phyloP scores from a whole-genome alignment of 2,888 invertebrate species.

The Mongoloraphidia duomilia region DNA sequence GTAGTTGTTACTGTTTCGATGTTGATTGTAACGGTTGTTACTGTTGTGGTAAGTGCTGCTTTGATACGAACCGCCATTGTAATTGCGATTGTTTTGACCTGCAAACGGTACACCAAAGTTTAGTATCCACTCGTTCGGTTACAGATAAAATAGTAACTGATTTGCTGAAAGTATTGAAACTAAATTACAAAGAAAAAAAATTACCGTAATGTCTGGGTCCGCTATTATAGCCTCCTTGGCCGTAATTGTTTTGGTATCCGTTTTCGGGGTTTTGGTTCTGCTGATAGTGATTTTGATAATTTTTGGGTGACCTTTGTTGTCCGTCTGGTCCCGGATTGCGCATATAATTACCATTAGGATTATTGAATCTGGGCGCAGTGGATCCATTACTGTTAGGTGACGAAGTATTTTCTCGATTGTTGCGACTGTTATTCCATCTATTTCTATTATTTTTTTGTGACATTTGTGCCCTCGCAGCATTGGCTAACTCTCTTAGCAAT shows the following conservation, averaged over 20 bases:
- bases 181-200: conserved; percentile 22
- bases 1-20: conserved; percentile 9
- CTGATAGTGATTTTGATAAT: conserved; percentile 31
- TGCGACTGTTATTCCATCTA: conserved; percentile 45
- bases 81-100: too few species aligned
- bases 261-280: conserved; percentile 24
- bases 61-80: conserved; percentile 10
- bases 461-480: conserved; percentile 32
- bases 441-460: conserved; percentile 24
- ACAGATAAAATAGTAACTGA: conserved; percentile 13
- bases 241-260: conserved; percentile 35
- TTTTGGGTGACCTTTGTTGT: conserved; percentile 28
- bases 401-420: conserved; percentile 40
- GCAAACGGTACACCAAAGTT: too few species aligned
- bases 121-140: conserved; percentile 12
- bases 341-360: conserved; percentile 15
- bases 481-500: conserved; percentile 62
- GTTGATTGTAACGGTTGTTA: conserved; percentile 15
- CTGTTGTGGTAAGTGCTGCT: conserved; percentile 11
- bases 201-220: too few species aligned
- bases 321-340: conserved; percentile 22
- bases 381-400: conserved; percentile 31
- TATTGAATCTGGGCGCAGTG: conserved; percentile 34
- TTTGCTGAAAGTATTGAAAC: conserved; percentile 23
- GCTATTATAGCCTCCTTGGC: too few species aligned